These are phyloP conservation scores for Silurus glanis DNA, from an alignment of 2,113 vertebrate species.

Conservation along the genomic window DNA sequence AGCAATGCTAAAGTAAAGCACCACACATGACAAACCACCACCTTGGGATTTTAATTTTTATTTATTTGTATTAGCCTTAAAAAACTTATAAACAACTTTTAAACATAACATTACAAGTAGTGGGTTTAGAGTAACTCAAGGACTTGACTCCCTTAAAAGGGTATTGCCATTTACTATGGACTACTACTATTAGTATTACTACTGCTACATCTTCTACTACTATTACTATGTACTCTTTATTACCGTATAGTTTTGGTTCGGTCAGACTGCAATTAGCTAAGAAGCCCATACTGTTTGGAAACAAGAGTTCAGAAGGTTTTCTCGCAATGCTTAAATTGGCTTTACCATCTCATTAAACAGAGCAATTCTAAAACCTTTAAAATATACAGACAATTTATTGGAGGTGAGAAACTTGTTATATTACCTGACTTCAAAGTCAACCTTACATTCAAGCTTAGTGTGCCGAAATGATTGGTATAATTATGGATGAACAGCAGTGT, in stretches of 20 bases:
- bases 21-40: too few relatives aligned
- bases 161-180: not conserved
- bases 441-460: conserved; percentile 1
- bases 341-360: conserved; percentile 13
- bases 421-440: conserved; percentile 9
- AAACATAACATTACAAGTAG: too few relatives aligned
- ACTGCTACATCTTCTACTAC: not conserved
- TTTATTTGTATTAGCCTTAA: too few relatives aligned
- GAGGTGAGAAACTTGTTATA: conserved; percentile 14
- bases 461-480: conserved; percentile 27
- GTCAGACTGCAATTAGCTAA: not conserved
- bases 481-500: conserved; percentile 25
- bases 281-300: not conserved
- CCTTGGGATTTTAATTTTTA: too few relatives aligned
- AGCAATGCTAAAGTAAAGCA: too few relatives aligned
- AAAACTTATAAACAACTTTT: too few relatives aligned
- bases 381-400: conserved; percentile 1
- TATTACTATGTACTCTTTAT: not conserved
- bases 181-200: not conserved
- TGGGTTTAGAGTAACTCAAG: too few relatives aligned
- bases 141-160: not conserved
- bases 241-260: not conserved
- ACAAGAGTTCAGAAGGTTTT: not conserved
- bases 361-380: not conserved
- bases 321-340: not conserved